Evolutionary conservation across 2,888 invertebrate species (phyloP).

Genomic region (Drepana falcataria): DNA sequence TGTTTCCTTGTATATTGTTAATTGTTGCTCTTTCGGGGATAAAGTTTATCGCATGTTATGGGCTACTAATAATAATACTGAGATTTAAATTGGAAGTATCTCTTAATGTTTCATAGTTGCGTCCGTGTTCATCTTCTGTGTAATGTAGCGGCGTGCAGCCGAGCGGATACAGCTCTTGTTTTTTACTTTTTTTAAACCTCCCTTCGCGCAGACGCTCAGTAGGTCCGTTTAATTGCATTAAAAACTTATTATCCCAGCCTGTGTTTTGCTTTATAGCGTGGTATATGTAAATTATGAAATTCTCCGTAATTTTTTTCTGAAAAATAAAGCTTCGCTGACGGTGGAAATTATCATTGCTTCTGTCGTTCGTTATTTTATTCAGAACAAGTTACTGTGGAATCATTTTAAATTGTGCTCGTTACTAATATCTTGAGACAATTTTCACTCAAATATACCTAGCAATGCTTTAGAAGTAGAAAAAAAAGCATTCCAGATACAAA

Average conservation of each 20-base stretch:
- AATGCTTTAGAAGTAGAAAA: no score
- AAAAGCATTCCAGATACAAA: no score
- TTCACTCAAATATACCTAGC: no score
- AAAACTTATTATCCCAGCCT: constrained; percentile 36
- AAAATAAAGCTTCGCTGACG: constrained; percentile 15
- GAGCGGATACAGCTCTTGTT: constrained; percentile 19
- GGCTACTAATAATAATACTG: no score
- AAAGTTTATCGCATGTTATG: no score
- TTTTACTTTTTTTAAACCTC: constrained; percentile 19
- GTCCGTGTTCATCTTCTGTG: background rate
- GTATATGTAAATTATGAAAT: constrained; percentile 31
- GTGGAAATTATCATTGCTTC: constrained; percentile 15
- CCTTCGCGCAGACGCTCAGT: constrained; percentile 7
- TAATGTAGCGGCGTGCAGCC: background rate
- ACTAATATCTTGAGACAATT: no score
- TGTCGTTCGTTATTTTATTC: constrained; percentile 9
- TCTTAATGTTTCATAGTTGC: background rate
- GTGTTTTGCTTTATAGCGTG: constrained; percentile 24
- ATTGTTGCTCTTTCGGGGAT: no score
- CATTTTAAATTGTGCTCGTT: background rate
- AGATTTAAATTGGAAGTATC: no score
- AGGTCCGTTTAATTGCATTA: constrained; percentile 39
- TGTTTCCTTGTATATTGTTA: no score
- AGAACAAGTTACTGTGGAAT: background rate
- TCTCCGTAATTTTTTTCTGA: constrained; percentile 5